Evolutionary conservation across 1,140 invertebrate species (phyloP).

Genomic region (Mya arenaria): DNA sequence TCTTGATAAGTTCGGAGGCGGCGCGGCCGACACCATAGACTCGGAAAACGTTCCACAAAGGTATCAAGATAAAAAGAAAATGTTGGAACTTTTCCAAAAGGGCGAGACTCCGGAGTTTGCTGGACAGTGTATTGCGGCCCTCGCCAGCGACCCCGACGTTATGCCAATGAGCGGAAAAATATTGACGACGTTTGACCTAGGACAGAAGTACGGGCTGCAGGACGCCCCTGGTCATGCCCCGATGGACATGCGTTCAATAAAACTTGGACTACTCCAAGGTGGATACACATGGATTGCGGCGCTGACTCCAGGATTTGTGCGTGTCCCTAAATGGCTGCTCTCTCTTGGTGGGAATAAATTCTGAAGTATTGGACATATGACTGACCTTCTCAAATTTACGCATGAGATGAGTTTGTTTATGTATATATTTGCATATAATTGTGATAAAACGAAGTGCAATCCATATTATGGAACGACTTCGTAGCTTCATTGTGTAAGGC

Average conservation of each 20-base stretch:
- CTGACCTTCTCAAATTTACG: too few relatives aligned
- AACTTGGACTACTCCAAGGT: constrained; percentile 3
- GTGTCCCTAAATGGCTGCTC: constrained; percentile 64
- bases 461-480: too few relatives aligned
- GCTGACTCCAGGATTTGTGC: constrained; percentile 59
- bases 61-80: constrained; percentile 5
- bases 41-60: background rate
- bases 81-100: constrained; percentile 58
- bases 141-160: constrained; percentile 74
- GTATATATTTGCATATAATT: too few relatives aligned
- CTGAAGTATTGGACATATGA: too few relatives aligned
- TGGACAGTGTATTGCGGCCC: constrained; percentile 74
- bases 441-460: too few relatives aligned
- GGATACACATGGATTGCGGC: constrained; percentile 44
- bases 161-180: constrained; percentile 77
- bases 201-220: constrained; percentile 74
- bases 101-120: constrained; percentile 76
- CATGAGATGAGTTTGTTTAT: too few relatives aligned
- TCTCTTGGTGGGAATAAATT: constrained; percentile 63
- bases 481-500: too few relatives aligned
- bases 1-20: background rate
- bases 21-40: too few relatives aligned
- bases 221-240: constrained; percentile 75
- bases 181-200: constrained; percentile 75
- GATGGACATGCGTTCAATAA: constrained; percentile 48